Conservation (phyloP, 2,888 invertebrate genomes). For the Drosophila prostipennis region DNA sequence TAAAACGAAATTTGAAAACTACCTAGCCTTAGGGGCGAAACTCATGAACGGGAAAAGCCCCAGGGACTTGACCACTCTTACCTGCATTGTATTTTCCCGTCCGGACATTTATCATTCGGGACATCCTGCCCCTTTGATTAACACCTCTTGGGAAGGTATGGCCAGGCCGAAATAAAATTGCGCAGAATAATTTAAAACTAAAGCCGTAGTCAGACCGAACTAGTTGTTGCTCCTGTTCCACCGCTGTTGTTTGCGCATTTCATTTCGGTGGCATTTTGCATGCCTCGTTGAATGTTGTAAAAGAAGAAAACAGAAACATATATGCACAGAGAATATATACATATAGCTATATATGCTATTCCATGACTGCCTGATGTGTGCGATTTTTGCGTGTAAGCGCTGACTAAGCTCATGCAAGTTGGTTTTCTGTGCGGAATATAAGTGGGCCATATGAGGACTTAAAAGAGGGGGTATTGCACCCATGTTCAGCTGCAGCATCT, state of each 20-base stretch:
- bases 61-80: background rate
- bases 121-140: conserved; percentile 71
- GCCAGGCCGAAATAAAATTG: conserved; percentile 53
- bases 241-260: conserved; percentile 57
- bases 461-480: conserved; percentile 22
- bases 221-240: conserved; percentile 27
- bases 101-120: conserved; percentile 62
- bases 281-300: conserved; percentile 63
- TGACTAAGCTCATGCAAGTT: conserved; percentile 54
- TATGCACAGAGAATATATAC: conserved; percentile 5
- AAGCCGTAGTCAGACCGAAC: conserved; percentile 14
- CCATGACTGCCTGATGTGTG: conserved; percentile 34
- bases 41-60: background rate
- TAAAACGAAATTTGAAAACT: background rate
- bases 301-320: conserved; percentile 28
- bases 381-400: conserved; percentile 47
- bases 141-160: conserved; percentile 60
- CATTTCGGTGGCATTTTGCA: conserved; percentile 68
- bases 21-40: background rate
- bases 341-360: conserved; percentile 12
- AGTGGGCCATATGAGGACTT: background rate
- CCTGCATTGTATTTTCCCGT: conserved; percentile 2
- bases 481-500: conserved; percentile 25
- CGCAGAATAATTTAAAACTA: conserved; percentile 36
- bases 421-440: conserved; percentile 16